Base-by-base conservation (phyloP, 2,113 vertebrate genomes). In the Nothobranchius furzeri region DNA sequence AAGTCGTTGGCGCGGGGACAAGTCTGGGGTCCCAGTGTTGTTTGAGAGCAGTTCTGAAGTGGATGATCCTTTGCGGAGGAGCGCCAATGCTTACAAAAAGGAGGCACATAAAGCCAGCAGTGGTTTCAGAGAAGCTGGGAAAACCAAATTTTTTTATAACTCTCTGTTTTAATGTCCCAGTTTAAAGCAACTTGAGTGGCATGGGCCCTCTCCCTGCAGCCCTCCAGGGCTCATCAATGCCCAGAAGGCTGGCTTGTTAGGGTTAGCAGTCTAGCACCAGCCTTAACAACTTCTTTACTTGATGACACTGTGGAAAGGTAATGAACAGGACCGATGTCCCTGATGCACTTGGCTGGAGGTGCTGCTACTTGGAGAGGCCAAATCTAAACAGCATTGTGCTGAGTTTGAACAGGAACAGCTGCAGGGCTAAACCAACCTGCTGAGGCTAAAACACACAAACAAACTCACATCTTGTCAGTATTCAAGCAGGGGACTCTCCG, bases 361-460 rank as follows among this genome's bases (percentile, higher is more conserved):
- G 82, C 82, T 76, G 82, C 84, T 76, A 82, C 75, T 83, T 73
- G 53, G 73, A 68, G 64, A 76, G 63, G 74, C 78, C 75, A 63
- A 55, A 83, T 73, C 86, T 63, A 88, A 87, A 80, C 73, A 58
- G 76, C 70, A 76, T 54, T 87, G 73, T 78, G 53, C 66, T 62
- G 73, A 54, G 71, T 75, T 85, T 77, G 72, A 87, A 76, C 75
- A 85, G 59, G 79, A 84, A 89, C 92, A 93, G 90, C 91, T 92
- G 93, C 82, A 82, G 81, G 72, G 76, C 75, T 79, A 72, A 61
- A 80, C 70, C 46, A 73, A 83, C 90, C 83, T 83, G 85, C 91
- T 88, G 90, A 42, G 87, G 64, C 79, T 86, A 86, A 90, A 90
- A 88, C 74, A 92, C 85, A 92, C 92, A 93, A 93, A 92, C 91